phyloP scores from a whole-genome alignment of 1,140 invertebrate species.

The Helicoverpa zea region DNA sequence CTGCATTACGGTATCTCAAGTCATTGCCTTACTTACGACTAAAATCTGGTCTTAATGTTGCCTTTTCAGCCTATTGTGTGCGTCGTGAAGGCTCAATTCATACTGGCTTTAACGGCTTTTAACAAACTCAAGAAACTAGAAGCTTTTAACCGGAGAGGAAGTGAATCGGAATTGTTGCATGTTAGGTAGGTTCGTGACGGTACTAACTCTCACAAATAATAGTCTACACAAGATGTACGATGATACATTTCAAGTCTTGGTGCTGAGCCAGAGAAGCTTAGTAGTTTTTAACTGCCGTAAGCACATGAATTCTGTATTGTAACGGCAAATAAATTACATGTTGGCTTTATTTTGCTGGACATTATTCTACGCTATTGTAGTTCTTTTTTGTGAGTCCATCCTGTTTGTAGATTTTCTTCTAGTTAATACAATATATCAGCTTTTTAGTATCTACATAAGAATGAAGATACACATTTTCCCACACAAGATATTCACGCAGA shows the following conservation, averaged over 20 bases:
- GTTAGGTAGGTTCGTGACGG: slow-evolving; percentile 35
- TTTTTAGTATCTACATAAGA: background rate
- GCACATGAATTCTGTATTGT: background rate
- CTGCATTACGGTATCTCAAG: slow-evolving; percentile 61
- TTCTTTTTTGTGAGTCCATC: background rate
- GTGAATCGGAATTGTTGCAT: slow-evolving; percentile 62
- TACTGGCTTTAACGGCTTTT: slow-evolving; percentile 69
- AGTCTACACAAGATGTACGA: slow-evolving; percentile 13
- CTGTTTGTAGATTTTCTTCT: no score
- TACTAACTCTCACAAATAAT: slow-evolving; percentile 1
- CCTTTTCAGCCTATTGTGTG: slow-evolving; percentile 71
- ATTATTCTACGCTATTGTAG: background rate
- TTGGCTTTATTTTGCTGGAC: background rate
- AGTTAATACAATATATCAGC: background rate
- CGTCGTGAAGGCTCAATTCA: slow-evolving; percentile 67
- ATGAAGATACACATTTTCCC: background rate
- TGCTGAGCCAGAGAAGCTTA: background rate
- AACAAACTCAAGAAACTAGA: slow-evolving; percentile 73
- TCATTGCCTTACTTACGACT: slow-evolving; percentile 71
- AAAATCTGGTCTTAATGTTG: slow-evolving; percentile 74
- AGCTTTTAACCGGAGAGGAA: slow-evolving; percentile 72
- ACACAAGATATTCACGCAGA: background rate
- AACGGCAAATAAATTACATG: background rate
- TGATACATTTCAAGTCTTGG: slow-evolving; percentile 12
- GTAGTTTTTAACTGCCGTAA: background rate